phyloP scores from a whole-genome alignment of 2,797 vertebrate species.

The Remorina albescens region DNA sequence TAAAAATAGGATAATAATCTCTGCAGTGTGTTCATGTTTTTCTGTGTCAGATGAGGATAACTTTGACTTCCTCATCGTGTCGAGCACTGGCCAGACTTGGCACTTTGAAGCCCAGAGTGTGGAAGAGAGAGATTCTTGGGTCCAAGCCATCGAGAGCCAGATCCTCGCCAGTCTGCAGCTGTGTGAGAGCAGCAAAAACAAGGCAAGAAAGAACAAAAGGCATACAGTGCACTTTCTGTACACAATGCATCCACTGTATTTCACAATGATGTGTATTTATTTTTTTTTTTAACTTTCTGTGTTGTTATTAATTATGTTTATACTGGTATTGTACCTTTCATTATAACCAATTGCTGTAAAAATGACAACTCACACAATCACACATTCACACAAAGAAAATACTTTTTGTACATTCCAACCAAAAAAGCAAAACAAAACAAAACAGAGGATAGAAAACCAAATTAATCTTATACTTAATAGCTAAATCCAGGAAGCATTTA shows the following conservation, averaged over 20 bases:
- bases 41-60: constrained; percentile 89
- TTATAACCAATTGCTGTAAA: background rate
- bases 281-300: background rate
- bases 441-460: too few species aligned
- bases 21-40: background rate
- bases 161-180: constrained; percentile 96
- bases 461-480: too few species aligned
- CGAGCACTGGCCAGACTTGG: constrained; percentile 95
- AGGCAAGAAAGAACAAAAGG: constrained; percentile 79
- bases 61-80: constrained; percentile 95
- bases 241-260: background rate
- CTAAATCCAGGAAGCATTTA: too few species aligned
- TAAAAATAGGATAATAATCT: too few species aligned
- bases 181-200: constrained; percentile 97
- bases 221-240: background rate
- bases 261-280: background rate
- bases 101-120: constrained; percentile 93
- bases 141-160: constrained; percentile 95
- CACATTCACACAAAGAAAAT: too few species aligned
- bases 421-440: background rate
- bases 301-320: background rate
- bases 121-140: constrained; percentile 95
- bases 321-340: background rate
- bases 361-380: background rate
- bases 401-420: too few species aligned